phyloP scores from a whole-genome alignment of 1,140 invertebrate genomes.

The Leptoteleia sp. region DNA sequence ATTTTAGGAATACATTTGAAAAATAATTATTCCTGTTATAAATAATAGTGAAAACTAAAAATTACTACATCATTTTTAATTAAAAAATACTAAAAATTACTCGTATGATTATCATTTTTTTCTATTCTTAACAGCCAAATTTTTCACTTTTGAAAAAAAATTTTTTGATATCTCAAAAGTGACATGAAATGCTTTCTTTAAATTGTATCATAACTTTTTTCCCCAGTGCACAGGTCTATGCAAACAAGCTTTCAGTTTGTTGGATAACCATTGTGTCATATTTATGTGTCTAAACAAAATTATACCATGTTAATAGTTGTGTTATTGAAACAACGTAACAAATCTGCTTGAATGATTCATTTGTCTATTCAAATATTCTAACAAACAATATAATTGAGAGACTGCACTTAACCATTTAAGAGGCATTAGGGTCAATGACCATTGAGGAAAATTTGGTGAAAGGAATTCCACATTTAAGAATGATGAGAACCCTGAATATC shows the following conservation, averaged over 20 bases:
- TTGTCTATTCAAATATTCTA: conserved; percentile 18
- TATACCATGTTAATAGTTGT: background rate
- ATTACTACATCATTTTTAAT: too few species aligned
- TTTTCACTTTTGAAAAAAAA: too few species aligned
- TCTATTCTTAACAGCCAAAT: too few species aligned
- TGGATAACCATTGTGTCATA: conserved; percentile 1
- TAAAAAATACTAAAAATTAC: too few species aligned
- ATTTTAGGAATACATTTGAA: too few species aligned
- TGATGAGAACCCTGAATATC: conserved; percentile 18
- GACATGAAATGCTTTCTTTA: background rate
- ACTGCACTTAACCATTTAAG: conserved; percentile 25
- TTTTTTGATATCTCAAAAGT: background rate
- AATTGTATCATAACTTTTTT: too few species aligned
- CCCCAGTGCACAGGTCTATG: too few species aligned
- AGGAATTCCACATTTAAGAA: conserved; percentile 45
- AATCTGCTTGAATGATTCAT: background rate
- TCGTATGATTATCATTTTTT: too few species aligned
- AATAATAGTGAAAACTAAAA: too few species aligned
- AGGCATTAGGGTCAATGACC: conserved; percentile 42
- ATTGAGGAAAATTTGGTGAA: conserved; percentile 52
- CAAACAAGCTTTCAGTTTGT: background rate
- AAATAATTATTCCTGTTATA: too few species aligned
- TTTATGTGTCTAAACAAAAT: background rate
- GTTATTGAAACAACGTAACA: conserved; percentile 13
- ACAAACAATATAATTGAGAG: conserved; percentile 17